Evolutionary conservation across 2,113 vertebrate genomes (phyloP).

Genomic region (Burhinus oedicnemus): DNA sequence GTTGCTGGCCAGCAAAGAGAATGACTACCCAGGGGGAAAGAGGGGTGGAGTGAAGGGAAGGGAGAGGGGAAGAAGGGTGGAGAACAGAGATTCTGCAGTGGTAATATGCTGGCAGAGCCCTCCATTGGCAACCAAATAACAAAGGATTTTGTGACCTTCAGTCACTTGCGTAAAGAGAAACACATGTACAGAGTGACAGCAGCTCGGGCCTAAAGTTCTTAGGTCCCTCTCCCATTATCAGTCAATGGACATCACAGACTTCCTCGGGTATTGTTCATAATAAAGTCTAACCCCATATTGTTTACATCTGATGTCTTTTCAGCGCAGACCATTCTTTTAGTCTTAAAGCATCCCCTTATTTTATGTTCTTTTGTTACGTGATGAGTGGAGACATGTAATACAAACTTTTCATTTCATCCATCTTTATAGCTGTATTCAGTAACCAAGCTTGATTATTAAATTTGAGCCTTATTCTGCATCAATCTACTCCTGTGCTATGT

Average conservation of each 20-base stretch:
- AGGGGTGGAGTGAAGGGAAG: neutral
- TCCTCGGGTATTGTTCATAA: neutral
- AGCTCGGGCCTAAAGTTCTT: neutral
- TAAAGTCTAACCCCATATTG: slow-evolving; percentile 1
- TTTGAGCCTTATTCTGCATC: slow-evolving; percentile 65
- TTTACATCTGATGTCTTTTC: slow-evolving; percentile 35
- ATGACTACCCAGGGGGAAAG: neutral
- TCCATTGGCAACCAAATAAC: neutral
- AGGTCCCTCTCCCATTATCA: neutral
- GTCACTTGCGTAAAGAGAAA: neutral
- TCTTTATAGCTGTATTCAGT: slow-evolving; percentile 64
- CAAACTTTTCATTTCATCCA: slow-evolving; percentile 50
- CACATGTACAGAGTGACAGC: neutral
- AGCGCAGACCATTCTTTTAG: neutral
- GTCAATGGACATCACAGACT: neutral
- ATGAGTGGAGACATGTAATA: slow-evolving; percentile 46
- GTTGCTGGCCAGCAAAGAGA: neutral
- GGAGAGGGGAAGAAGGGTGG: neutral
- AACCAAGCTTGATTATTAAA: slow-evolving; percentile 66
- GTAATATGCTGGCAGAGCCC: neutral
- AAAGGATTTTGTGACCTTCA: slow-evolving; percentile 1
- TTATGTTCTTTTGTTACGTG: slow-evolving; percentile 43
- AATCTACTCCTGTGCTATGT: slow-evolving; percentile 60
- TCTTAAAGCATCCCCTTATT: slow-evolving; percentile 11
- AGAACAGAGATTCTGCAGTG: neutral